Conservation (phyloP, 1,140 invertebrate genomes). For the Hesperophylax magnus region DNA sequence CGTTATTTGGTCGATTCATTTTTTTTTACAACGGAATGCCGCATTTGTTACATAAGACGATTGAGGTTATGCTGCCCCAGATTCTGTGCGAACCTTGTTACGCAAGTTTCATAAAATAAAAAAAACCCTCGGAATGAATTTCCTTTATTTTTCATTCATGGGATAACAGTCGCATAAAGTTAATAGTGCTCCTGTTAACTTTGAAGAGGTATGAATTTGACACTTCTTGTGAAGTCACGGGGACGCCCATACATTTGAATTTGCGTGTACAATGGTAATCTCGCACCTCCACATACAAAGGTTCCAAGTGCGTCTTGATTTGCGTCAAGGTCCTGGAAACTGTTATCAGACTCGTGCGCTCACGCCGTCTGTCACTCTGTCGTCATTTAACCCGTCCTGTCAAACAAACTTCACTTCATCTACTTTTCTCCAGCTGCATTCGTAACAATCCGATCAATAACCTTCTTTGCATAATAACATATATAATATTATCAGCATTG, state of each 20-base stretch:
- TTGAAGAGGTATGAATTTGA: conserved; percentile 23
- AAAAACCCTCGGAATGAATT: not conserved
- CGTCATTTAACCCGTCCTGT: conserved; percentile 15
- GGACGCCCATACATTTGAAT: not conserved
- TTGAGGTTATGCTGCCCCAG: conserved; percentile 35
- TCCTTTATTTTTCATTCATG: not conserved
- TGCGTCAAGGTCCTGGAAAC: conserved; percentile 14
- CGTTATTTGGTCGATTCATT: not conserved
- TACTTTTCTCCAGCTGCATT: too few relatives aligned
- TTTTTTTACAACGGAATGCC: not conserved
- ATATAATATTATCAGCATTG: too few relatives aligned
- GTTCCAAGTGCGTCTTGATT: conserved; percentile 9
- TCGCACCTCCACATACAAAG: not conserved
- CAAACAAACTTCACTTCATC: too few relatives aligned
- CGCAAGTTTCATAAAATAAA: conserved; percentile 28
- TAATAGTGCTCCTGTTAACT: not conserved
- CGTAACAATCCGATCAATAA: too few relatives aligned
- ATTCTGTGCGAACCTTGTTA: conserved; percentile 6
- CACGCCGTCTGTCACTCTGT: too few relatives aligned
- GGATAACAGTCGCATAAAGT: not conserved
- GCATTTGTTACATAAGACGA: conserved; percentile 16
- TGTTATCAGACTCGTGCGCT: conserved; percentile 3
- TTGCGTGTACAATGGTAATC: conserved; percentile 26
- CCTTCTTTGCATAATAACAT: too few relatives aligned
- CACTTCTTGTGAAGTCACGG: not conserved